Conservation (phyloP, 2,888 invertebrate genomes). For the Hymenopus coronatus region DNA sequence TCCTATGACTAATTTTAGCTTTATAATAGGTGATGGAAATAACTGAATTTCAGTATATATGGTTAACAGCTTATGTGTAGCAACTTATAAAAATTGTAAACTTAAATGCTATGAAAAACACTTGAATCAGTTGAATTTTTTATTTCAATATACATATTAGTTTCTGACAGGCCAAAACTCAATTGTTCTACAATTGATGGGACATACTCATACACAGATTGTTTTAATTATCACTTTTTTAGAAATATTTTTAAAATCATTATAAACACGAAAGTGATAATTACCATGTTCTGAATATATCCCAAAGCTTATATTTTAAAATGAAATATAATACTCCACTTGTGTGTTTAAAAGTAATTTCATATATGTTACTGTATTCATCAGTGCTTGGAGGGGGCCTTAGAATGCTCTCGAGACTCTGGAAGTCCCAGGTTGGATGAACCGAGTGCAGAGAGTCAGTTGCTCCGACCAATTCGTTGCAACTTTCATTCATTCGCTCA, state of each 20-base stretch:
- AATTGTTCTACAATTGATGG: neutral
- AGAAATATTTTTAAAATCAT: neutral
- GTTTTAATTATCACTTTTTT: neutral
- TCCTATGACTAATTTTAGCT: neutral
- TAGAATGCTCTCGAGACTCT: constrained; percentile 18
- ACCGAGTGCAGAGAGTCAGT: constrained; percentile 23
- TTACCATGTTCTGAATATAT: constrained; percentile 13
- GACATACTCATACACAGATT: constrained; percentile 1
- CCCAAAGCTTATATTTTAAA: constrained; percentile 4
- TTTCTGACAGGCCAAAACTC: neutral
- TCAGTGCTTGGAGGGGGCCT: constrained; percentile 17
- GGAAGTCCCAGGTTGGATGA: constrained; percentile 20
- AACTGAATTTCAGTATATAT: neutral
- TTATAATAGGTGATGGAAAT: neutral
- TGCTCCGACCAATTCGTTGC: constrained; percentile 16
- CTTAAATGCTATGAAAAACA: neutral
- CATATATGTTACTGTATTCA: constrained; percentile 24
- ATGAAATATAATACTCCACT: constrained; percentile 26
- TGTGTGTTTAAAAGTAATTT: constrained; percentile 22
- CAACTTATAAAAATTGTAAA: neutral
- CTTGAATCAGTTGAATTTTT: neutral
- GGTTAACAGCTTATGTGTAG: neutral
- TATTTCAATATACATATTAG: neutral
- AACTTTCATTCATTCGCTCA: constrained; percentile 27
- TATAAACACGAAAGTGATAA: neutral